phyloP scores from a whole-genome alignment of 2,888 invertebrate species.

The Rhimphoctona megacephalus region DNA sequence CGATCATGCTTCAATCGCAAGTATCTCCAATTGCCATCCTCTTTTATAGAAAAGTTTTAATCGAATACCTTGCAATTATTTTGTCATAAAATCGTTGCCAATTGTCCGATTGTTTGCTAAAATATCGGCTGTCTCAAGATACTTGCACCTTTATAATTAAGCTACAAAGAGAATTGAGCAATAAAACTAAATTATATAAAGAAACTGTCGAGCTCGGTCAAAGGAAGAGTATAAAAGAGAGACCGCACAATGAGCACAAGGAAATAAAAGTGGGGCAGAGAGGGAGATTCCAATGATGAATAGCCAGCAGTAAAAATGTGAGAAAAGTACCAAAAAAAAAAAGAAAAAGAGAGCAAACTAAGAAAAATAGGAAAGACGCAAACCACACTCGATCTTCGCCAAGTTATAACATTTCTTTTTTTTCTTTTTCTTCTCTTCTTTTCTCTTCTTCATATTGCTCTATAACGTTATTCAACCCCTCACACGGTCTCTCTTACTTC shows the following conservation, averaged over 20 bases:
- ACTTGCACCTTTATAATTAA: slow-evolving; percentile 1
- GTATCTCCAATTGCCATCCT: not conserved
- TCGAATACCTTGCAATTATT: not conserved
- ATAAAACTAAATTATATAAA: slow-evolving; percentile 10
- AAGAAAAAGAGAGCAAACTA: slow-evolving; percentile 30
- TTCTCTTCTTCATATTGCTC: slow-evolving; percentile 38
- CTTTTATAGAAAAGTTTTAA: not conserved
- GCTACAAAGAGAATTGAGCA: not conserved
- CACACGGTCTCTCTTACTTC: slow-evolving; percentile 37
- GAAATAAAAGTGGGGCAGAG: slow-evolving; percentile 25
- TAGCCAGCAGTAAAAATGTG: slow-evolving; percentile 42
- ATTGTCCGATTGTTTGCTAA: not conserved
- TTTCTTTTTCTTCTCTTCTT: not conserved
- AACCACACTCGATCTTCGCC: slow-evolving; percentile 56
- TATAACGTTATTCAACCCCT: slow-evolving; percentile 41
- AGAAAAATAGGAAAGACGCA: slow-evolving; percentile 45
- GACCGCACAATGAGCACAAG: slow-evolving; percentile 16
- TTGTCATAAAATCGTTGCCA: not conserved
- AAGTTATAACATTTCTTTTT: slow-evolving; percentile 35
- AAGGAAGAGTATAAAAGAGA: slow-evolving; percentile 17
- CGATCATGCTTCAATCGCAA: not conserved
- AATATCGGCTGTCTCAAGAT: not conserved
- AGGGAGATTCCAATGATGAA: slow-evolving; percentile 47
- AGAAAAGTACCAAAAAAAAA: slow-evolving; percentile 37
- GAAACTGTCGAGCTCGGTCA: slow-evolving; percentile 9